Conservation (phyloP, 2,113 vertebrate genomes). For the Galemys pyrenaicus region DNA sequence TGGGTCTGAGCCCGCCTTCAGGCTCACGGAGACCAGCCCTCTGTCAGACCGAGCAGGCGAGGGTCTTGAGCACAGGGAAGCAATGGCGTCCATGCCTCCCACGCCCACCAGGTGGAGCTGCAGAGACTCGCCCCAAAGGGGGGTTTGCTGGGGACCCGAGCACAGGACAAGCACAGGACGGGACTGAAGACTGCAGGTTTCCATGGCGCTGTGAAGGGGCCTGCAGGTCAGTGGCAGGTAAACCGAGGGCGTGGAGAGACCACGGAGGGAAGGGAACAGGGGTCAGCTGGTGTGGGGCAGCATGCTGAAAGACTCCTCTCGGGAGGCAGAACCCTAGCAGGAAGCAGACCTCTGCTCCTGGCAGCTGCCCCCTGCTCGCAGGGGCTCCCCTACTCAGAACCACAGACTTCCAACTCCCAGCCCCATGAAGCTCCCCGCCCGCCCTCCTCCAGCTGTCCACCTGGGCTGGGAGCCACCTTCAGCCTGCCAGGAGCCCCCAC, state of each 20-base stretch:
- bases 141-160: background rate
- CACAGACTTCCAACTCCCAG: background rate
- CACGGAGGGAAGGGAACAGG: background rate
- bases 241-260: background rate
- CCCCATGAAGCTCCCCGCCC: fast-evolving
- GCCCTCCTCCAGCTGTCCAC: background rate
- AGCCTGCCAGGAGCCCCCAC: background rate
- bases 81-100: background rate
- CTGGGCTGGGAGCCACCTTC: background rate
- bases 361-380: background rate
- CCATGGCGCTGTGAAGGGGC: fast-evolving
- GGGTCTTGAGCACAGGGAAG: background rate
- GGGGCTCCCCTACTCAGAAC: background rate
- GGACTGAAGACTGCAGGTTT: background rate
- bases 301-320: background rate
- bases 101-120: background rate
- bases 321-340: background rate
- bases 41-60: background rate
- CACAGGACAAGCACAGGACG: background rate
- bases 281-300: background rate
- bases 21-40: background rate
- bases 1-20: background rate
- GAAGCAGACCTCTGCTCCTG: background rate
- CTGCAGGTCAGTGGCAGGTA: background rate
- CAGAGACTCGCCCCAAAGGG: background rate